Percentiles rank a stretch among this genome's conserved stretches.
These are phyloP conservation scores for Galaxias olidus DNA, from an alignment of 2,797 vertebrate species.

Conservation along the genomic window DNA sequence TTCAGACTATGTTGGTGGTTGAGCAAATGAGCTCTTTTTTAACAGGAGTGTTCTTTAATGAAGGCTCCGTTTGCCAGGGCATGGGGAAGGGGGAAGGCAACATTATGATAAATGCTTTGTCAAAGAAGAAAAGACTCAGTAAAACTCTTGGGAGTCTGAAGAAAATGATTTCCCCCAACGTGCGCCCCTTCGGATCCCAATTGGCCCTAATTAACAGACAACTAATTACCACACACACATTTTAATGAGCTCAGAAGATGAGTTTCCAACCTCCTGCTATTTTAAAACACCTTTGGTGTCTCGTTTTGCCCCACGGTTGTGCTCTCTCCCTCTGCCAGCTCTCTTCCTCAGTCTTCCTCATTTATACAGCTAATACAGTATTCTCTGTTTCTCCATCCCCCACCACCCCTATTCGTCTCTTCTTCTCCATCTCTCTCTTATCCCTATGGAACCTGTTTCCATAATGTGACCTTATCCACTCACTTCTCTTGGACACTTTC, in stretches of 20 bases:
- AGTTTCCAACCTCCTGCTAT: slow-evolving; percentile 63
- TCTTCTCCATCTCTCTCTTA: neutral
- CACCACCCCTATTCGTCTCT: neutral
- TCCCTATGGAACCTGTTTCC: no score
- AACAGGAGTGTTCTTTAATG: neutral
- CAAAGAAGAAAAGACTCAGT: slow-evolving; percentile 21
- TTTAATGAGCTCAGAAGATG: slow-evolving; percentile 68
- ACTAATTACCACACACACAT: slow-evolving; percentile 63
- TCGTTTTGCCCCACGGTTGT: slow-evolving; percentile 28
- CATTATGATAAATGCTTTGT: slow-evolving; percentile 36
- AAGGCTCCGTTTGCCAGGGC: neutral
- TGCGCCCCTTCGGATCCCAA: slow-evolving; percentile 47
- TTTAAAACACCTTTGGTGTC: slow-evolving; percentile 55
- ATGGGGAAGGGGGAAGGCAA: neutral
- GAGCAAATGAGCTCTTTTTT: no score
- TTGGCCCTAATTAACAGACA: slow-evolving; percentile 63
- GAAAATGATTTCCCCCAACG: slow-evolving; percentile 53
- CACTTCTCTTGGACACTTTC: no score
- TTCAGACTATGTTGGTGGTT: no score
- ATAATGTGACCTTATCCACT: no score
- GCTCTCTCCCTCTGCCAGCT: slow-evolving; percentile 7
- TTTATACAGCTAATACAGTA: neutral
- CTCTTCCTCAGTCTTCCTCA: neutral
- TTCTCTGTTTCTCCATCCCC: neutral
- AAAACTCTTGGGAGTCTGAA: slow-evolving; percentile 34